Conservation (phyloP, 2,113 vertebrate genomes). For the Pionites leucogaster region DNA sequence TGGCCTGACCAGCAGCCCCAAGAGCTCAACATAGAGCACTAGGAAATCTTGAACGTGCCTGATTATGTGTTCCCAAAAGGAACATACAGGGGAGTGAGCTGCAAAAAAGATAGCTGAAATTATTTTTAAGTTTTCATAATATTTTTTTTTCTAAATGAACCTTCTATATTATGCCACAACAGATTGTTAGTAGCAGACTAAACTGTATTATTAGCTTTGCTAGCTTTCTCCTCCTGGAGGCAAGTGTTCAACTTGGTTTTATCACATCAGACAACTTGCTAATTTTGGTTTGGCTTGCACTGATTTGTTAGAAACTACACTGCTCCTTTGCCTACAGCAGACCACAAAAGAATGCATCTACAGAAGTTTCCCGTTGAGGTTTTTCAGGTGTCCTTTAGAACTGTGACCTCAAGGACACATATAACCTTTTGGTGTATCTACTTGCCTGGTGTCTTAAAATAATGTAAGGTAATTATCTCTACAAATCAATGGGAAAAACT, state of each 20-base stretch:
- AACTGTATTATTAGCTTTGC: conserved; percentile 49
- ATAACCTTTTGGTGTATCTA: neutral
- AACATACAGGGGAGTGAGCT: neutral
- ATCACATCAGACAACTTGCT: conserved; percentile 49
- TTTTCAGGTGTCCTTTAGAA: conserved; percentile 26
- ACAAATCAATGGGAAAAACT: neutral
- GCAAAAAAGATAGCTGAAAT: neutral
- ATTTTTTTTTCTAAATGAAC: neutral
- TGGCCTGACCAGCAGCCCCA: neutral
- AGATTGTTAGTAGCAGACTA: conserved; percentile 35
- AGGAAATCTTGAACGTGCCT: neutral
- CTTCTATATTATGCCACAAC: neutral
- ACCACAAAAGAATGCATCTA: neutral
- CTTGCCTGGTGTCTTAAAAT: neutral
- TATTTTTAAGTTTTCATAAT: neutral
- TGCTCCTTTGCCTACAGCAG: conserved; percentile 6
- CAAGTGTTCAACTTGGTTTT: conserved; percentile 33
- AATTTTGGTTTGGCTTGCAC: conserved; percentile 49
- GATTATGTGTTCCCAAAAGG: neutral
- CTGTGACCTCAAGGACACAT: neutral
- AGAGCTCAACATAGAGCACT: neutral
- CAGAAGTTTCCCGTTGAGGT: neutral
- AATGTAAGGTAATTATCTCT: neutral
- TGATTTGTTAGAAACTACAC: neutral
- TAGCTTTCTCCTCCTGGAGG: conserved; percentile 52